These are phyloP conservation scores for Cheilosia vulpina DNA, from an alignment of 2,888 invertebrate genomes.

Conservation along the genomic window DNA sequence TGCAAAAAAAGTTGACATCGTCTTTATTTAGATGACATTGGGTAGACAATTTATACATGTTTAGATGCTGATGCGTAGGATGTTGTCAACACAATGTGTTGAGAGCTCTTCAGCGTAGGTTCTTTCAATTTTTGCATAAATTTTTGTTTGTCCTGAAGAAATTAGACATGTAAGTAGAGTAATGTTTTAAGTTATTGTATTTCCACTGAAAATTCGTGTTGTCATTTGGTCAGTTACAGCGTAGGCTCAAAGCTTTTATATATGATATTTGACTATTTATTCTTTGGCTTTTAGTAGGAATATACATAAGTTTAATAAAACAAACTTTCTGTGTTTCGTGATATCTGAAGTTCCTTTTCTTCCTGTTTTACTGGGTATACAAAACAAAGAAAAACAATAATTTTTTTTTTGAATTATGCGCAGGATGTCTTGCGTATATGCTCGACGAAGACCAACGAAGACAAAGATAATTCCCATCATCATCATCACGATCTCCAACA, in stretches of 20 bases:
- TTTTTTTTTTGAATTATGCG: conserved; percentile 45
- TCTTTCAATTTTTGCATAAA: neutral
- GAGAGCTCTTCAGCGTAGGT: conserved; percentile 14
- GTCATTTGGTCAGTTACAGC: no score
- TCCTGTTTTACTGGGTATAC: neutral
- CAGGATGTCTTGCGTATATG: conserved; percentile 24
- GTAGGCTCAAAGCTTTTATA: no score
- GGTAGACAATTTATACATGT: conserved; percentile 20
- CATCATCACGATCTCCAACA: conserved; percentile 54
- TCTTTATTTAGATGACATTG: conserved; percentile 12
- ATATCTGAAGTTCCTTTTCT: conserved; percentile 2
- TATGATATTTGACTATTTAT: no score
- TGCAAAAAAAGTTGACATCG: conserved; percentile 28
- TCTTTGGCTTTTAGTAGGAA: no score
- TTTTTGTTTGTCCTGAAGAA: neutral
- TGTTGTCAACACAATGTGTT: conserved; percentile 19
- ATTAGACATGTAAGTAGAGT: neutral
- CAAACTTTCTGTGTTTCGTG: no score
- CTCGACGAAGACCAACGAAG: conserved; percentile 13
- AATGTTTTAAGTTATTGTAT: no score
- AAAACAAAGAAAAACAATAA: conserved; percentile 1
- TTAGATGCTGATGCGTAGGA: conserved; percentile 38
- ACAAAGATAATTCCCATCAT: conserved; percentile 45
- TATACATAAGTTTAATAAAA: no score
- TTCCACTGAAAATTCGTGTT: no score